Base-by-base conservation (phyloP, 2,888 invertebrate genomes). In the Mystacides longicornis region DNA sequence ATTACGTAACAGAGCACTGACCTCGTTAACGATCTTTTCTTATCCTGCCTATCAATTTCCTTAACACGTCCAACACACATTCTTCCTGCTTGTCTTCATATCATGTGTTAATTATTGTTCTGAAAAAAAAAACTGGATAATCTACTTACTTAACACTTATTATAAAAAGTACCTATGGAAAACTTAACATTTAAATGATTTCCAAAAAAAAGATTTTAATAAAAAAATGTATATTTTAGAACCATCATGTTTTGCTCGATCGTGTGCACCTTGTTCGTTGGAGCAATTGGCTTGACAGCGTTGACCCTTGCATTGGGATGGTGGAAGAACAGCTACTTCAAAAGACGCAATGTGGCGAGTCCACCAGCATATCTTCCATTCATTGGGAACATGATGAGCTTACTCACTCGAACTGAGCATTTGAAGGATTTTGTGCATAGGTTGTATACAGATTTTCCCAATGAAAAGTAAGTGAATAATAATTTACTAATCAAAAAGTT, bases 401-500 rank as follows among this genome's bases (percentile, higher is more conserved):
- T 66, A 0, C 0, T 67, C 1, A 27, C 66, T 1, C 62, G 64
- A 1, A 52, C 49, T 7, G 62, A 66, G 2, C 66, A 68, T 50
- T 58, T 68, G 1, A 55, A 59, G 27, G 63, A 64, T 11, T 56
- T 64, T 2, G 14, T 65, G 1, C 21, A 59, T 2, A 60, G 59
- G 14, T 47, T 64, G 9, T 71, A 70, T 51, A 61, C 64, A 2
- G 51, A 54, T 2, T 70, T 66, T 23, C 65, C 68, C 1, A 63
- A 68, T 65, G 64, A 68, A 55, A 68, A 65, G 73, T 71, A 50
- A 58, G 55, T 57, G n/a, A n/a, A n/a, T n/a, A n/a, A n/a, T n/a
- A n/a, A n/a, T n/a, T n/a, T n/a, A n/a, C n/a, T n/a, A n/a, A n/a
- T n/a, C n/a, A n/a, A n/a, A n/a, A n/a, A n/a, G n/a, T n/a, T n/a